phyloP scores from a whole-genome alignment of 2,888 invertebrate species.

The Oligia strigilis region DNA sequence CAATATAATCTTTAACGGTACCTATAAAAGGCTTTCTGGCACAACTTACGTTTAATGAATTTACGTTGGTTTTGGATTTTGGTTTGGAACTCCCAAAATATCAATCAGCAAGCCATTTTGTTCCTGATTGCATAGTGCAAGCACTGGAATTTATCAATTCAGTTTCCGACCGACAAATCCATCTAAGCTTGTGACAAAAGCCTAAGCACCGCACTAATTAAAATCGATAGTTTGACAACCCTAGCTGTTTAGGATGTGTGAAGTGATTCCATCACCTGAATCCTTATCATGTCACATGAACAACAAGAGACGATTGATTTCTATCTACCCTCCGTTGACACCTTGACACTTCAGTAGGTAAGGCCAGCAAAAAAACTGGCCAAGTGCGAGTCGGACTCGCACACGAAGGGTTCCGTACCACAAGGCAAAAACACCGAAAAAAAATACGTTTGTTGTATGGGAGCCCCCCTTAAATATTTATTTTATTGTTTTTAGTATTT shows the following conservation, averaged over 20 bases:
- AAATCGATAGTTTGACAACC: constrained; percentile 9
- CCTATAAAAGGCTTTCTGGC: too few relatives aligned
- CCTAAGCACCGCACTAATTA: background rate
- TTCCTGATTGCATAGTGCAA: background rate
- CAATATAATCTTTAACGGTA: too few relatives aligned
- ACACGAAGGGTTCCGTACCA: too few relatives aligned
- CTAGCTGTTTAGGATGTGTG: constrained; percentile 2
- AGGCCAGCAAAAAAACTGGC: background rate
- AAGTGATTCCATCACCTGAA: background rate
- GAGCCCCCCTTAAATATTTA: too few relatives aligned
- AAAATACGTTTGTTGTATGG: too few relatives aligned
- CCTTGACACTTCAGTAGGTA: background rate
- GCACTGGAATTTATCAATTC: background rate
- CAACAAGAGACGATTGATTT: constrained; percentile 23
- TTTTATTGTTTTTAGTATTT: too few relatives aligned
- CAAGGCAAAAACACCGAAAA: too few relatives aligned
- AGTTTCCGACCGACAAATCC: background rate
- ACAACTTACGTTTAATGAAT: too few relatives aligned
- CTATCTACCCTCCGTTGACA: constrained; percentile 14
- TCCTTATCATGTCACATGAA: constrained; percentile 10
- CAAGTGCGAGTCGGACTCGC: too few relatives aligned
- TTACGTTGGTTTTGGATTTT: too few relatives aligned
- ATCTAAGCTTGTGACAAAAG: background rate
- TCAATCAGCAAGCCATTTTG: background rate
- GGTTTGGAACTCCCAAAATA: background rate